These are phyloP conservation scores for Stichopus chloronotus DNA, from an alignment of 35 echinoderm and acorn worm genomes.

Conservation along the genomic window DNA sequence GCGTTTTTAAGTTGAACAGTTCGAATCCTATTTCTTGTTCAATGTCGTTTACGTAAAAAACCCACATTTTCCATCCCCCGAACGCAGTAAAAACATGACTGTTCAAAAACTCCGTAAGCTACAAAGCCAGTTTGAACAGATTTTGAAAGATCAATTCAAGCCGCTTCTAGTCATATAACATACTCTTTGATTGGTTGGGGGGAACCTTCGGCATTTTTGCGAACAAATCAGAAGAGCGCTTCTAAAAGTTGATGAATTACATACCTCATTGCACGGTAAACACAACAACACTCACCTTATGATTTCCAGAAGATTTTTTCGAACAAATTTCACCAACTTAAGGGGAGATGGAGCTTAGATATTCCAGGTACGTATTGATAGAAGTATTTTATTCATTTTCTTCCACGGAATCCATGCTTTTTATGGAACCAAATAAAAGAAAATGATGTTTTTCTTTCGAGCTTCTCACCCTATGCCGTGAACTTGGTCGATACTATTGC, in stretches of 20 bases:
- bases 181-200: neutral
- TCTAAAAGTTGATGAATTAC: neutral
- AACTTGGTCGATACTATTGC: too few relatives aligned
- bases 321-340: neutral
- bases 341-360: neutral
- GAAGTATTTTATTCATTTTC: neutral
- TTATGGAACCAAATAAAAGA: neutral
- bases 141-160: neutral
- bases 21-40: neutral
- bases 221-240: neutral
- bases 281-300: neutral
- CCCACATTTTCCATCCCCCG: neutral
- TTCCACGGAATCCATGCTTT: neutral
- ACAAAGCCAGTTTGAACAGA: neutral
- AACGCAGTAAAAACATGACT: neutral
- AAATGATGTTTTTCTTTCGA: neutral
- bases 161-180: neutral
- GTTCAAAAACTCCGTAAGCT: neutral
- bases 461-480: too few relatives aligned
- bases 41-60: neutral
- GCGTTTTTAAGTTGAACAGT: neutral
- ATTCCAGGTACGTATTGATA: neutral
- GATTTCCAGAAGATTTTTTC: neutral
- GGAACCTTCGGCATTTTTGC: neutral
- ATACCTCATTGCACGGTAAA: neutral